Conservation (phyloP, 2,888 invertebrate genomes). For the Carcina quercana region DNA sequence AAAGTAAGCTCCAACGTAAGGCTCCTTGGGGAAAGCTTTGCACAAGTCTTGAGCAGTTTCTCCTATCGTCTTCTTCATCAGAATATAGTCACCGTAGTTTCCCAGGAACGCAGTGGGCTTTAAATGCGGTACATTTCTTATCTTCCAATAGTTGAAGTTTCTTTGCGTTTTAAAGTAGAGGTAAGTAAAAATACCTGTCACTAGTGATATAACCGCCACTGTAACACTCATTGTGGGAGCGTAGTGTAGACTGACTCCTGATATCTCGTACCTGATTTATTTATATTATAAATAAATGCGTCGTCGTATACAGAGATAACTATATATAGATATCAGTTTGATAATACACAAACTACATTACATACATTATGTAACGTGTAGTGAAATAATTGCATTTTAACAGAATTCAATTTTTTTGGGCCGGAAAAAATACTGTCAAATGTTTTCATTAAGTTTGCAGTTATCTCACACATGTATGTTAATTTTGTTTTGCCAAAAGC, state of each 20-base stretch:
- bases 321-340: too few relatives aligned
- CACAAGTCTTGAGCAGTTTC: constrained; percentile 20
- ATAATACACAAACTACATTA: too few relatives aligned
- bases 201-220: background rate
- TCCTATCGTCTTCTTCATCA: constrained; percentile 10
- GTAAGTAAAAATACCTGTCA: background rate
- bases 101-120: constrained; percentile 1
- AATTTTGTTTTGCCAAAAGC: too few relatives aligned
- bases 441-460: too few relatives aligned
- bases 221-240: background rate
- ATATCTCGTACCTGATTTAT: background rate
- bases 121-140: background rate
- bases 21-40: constrained; percentile 21
- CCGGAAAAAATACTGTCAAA: too few relatives aligned
- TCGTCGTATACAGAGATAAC: too few relatives aligned
- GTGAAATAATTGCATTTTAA: too few relatives aligned
- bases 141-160: constrained; percentile 4
- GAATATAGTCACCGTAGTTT: constrained; percentile 1
- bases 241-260: background rate
- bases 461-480: too few relatives aligned
- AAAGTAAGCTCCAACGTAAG: constrained; percentile 26
- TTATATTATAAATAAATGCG: too few relatives aligned
- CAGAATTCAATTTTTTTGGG: too few relatives aligned
- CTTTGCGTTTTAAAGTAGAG: constrained; percentile 1
- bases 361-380: too few relatives aligned